Evolutionary conservation across 1,140 invertebrate species (phyloP).

Genomic region (Solen grandis): DNA sequence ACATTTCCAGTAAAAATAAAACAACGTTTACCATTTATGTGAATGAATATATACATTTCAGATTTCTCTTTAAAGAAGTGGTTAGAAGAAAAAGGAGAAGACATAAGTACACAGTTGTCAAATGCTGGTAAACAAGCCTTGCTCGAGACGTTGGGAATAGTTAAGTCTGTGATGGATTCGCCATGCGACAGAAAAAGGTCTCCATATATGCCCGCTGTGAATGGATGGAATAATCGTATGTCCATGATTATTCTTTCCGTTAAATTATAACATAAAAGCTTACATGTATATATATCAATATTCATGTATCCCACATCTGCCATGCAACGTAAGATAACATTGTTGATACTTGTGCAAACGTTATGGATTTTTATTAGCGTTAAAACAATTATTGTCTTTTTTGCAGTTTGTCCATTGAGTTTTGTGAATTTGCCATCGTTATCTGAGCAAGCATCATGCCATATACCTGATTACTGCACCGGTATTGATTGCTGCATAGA

Average conservation of each 20-base stretch:
- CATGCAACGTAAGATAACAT: background rate
- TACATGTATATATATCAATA: background rate
- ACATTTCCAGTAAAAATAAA: too few species aligned
- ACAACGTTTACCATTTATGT: background rate
- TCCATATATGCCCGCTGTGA: constrained; percentile 24
- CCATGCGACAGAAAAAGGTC: constrained; percentile 16
- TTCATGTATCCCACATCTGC: too few species aligned
- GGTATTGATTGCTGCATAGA: constrained; percentile 27
- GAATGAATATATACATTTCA: too few species aligned
- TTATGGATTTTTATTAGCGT: background rate
- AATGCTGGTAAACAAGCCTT: constrained; percentile 8
- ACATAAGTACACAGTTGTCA: background rate
- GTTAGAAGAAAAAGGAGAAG: constrained; percentile 1
- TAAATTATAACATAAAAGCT: background rate
- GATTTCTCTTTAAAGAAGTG: constrained; percentile 35
- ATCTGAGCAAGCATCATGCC: background rate
- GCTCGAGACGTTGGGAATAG: background rate
- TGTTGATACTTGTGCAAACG: background rate
- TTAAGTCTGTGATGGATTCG: background rate
- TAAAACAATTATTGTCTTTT: background rate
- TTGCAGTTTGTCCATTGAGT: constrained; percentile 36
- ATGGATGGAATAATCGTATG: constrained; percentile 40
- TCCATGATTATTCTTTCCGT: background rate
- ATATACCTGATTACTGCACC: constrained; percentile 28
- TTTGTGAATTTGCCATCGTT: constrained; percentile 9